Evolutionary conservation across 2,113 vertebrate genomes (phyloP).

Genomic region (Eira barbara): DNA sequence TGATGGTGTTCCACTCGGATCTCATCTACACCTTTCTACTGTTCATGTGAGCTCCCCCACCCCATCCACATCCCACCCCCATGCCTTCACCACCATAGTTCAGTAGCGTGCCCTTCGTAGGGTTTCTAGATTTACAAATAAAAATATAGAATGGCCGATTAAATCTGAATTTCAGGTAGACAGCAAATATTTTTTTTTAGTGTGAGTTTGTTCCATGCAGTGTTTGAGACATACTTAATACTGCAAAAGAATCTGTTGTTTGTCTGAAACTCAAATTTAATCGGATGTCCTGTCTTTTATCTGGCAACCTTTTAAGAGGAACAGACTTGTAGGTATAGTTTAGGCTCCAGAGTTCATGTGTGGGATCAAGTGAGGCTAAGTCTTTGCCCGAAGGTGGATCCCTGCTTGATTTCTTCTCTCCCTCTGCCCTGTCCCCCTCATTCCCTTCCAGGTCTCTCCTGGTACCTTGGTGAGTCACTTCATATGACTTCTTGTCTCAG

Average conservation of each 20-base stretch:
- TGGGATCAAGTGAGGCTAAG: neutral
- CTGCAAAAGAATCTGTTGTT: neutral
- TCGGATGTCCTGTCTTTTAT: neutral
- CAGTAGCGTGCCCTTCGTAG: neutral
- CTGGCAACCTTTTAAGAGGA: neutral
- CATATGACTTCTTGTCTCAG: neutral
- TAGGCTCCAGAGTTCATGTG: neutral
- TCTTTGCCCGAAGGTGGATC: neutral
- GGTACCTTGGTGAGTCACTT: neutral
- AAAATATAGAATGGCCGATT: neutral
- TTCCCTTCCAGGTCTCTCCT: neutral
- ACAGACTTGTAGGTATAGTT: neutral
- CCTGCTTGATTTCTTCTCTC: neutral
- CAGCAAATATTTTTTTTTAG: neutral
- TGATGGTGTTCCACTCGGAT: neutral
- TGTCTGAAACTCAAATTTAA: neutral
- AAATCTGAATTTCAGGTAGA: neutral
- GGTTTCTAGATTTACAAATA: neutral
- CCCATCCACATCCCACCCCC: rapidly evolving
- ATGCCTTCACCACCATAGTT: rapidly evolving
- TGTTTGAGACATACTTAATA: neutral
- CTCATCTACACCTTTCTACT: rapidly evolving
- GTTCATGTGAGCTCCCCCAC: neutral
- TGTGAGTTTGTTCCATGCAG: neutral
- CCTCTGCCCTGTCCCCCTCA: rapidly evolving